Conservation (phyloP, 2,888 invertebrate species). For the Stenodema calcarata region DNA sequence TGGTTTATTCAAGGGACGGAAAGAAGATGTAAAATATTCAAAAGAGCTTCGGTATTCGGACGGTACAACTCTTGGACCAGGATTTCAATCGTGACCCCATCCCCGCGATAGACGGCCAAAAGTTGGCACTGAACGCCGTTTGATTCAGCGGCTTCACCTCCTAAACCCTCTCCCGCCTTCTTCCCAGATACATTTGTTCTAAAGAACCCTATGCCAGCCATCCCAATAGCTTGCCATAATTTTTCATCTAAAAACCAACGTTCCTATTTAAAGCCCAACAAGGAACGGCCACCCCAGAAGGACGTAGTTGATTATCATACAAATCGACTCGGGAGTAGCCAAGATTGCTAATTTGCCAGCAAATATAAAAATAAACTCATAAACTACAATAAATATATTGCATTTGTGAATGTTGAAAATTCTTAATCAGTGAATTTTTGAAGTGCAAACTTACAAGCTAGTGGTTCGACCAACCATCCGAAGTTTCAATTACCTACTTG, state of each 20-base stretch:
- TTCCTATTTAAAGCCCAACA: constrained; percentile 6
- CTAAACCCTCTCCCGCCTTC: background rate
- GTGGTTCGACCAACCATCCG: too few species aligned
- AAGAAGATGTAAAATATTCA: background rate
- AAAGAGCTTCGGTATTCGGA: background rate
- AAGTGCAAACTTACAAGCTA: too few species aligned
- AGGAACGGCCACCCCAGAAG: background rate
- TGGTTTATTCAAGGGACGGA: background rate
- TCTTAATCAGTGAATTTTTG: too few species aligned
- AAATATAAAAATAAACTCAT: too few species aligned
- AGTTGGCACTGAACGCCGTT: background rate
- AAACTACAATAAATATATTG: too few species aligned
- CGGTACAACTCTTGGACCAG: background rate
- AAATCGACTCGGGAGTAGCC: background rate
- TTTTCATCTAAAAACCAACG: constrained; percentile 27
- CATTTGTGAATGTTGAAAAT: too few species aligned
- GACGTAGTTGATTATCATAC: background rate
- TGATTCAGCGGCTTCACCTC: constrained; percentile 7
- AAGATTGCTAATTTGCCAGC: background rate
- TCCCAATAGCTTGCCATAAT: constrained; percentile 13
- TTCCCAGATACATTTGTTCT: constrained; percentile 18
- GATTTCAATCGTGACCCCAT: background rate
- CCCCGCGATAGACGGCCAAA: background rate
- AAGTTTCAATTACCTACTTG: too few species aligned
- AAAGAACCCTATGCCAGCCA: background rate